Base-by-base conservation (phyloP, 2,113 vertebrate species). In the Trichomycterus rosablanca region DNA sequence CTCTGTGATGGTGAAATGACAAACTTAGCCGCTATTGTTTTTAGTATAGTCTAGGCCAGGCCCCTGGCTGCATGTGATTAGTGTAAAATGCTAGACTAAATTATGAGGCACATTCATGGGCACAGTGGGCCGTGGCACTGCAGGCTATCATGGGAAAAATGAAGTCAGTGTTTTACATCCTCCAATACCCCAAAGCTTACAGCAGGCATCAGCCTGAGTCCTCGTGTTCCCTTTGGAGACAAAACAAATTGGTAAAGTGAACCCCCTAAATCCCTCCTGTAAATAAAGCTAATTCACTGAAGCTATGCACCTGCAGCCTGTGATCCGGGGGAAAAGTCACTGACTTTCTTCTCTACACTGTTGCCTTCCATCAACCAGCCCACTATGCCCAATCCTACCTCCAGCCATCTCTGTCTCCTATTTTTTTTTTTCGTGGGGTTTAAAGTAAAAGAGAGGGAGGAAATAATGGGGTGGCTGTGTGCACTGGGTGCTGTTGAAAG, bases 221-320 rank as follows among this genome's bases (percentile, higher is more conserved):
- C 63, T 68, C 9, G 35, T 64, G 46, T 52, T 63, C 58, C 44
- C 49, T 59, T 46, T 70, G 32, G 60, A 70, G 72, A 66, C 67
- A 68, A 77, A 74, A 64, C 61, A 52, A 68, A 43, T 50, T 56
- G 44, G 23, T 18, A 57, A 66, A 71, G 58, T 60, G 66, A 62
- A 49, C 23, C 48, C 48, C 49, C 19, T 34, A 22, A 44, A 65
- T 23, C 42, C 20, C 34, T 22, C 12, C 24, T 7, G 1, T 30
- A 39, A 46, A 6, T 43, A 18, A 48, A 54, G 51, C 66, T 23
- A 42, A 67, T 60, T 60, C 45, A 61, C 50, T 68, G 65, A 77
- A 73, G 61, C 49, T 43, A 66, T 73, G 70, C 76, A 75, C 70
- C 73, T 73, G 70, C 76, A 71, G 53, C 63, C 53, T 15, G 56